Conservation (phyloP, 2,113 vertebrate genomes). For the Caranx ignobilis region DNA sequence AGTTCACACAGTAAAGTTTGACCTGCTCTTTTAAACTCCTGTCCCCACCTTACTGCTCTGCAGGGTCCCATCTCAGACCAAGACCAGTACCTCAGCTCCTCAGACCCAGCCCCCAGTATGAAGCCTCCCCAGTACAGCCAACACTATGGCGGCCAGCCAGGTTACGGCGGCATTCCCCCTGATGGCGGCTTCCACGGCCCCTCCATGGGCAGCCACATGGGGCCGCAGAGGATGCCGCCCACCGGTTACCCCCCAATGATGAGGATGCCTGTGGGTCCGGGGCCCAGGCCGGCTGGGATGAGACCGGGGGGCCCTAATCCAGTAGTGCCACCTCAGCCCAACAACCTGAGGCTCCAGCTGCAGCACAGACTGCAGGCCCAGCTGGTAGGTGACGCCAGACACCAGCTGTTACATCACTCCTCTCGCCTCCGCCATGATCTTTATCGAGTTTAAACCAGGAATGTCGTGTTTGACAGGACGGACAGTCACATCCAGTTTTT, state of each 20-base stretch:
- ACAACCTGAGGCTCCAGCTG: slow-evolving; percentile 80
- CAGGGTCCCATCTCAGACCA: slow-evolving; percentile 91
- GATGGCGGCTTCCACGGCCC: slow-evolving; percentile 87
- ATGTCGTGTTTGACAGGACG: background rate
- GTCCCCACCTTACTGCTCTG: background rate
- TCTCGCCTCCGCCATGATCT: background rate
- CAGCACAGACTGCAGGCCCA: slow-evolving; percentile 79
- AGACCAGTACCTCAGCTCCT: slow-evolving; percentile 86
- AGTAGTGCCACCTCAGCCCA: slow-evolving; percentile 87
- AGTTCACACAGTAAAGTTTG: background rate
- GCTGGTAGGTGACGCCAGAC: slow-evolving; percentile 49
- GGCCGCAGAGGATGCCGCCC: slow-evolving; percentile 83
- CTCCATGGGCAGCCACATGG: slow-evolving; percentile 70
- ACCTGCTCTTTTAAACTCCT: background rate
- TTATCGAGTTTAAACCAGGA: background rate
- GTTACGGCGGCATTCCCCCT: slow-evolving; percentile 86
- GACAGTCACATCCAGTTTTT: background rate
- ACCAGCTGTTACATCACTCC: background rate
- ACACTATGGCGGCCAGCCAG: slow-evolving; percentile 86
- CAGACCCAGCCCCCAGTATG: slow-evolving; percentile 85
- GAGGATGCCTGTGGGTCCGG: slow-evolving; percentile 84
- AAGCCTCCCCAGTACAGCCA: slow-evolving; percentile 91
- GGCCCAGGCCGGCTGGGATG: slow-evolving; percentile 83
- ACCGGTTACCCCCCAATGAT: slow-evolving; percentile 87
- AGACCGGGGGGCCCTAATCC: slow-evolving; percentile 83